Percentiles rank a stretch among this genome's conserved stretches.
Evolutionary conservation across 2,888 invertebrate species (phyloP).

Genomic region (Lasioglossum leucozonium): DNA sequence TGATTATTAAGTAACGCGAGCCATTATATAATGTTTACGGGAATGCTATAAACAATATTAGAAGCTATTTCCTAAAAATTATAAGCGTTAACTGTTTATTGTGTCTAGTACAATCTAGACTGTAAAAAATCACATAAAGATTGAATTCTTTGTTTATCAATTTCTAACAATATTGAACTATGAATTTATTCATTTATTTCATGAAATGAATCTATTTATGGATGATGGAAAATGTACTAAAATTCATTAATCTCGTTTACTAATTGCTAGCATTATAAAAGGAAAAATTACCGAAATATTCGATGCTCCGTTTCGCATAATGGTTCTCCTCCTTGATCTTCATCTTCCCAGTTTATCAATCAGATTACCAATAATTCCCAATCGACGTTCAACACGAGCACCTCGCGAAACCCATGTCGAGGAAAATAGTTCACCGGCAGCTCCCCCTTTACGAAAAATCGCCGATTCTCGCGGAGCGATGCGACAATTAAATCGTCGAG

Average conservation of each 20-base stretch:
- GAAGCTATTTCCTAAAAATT: not conserved
- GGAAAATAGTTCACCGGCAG: not conserved
- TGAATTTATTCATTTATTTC: too few species aligned
- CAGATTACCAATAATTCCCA: not conserved
- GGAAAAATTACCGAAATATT: slow-evolving; percentile 78
- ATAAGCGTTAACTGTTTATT: not conserved
- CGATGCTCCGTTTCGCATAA: slow-evolving; percentile 77
- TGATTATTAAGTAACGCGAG: too few species aligned
- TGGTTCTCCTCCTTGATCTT: slow-evolving; percentile 80
- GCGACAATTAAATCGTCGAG: not conserved
- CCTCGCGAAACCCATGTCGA: slow-evolving; percentile 13
- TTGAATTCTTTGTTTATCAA: not conserved
- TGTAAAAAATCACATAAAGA: not conserved
- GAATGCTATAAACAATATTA: not conserved
- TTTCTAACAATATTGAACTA: not conserved
- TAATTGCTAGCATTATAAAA: not conserved
- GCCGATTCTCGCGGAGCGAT: not conserved
- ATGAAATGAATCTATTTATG: not conserved
- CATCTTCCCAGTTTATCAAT: slow-evolving; percentile 69
- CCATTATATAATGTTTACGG: not conserved
- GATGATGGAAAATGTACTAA: not conserved
- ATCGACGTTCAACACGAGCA: slow-evolving; percentile 9
- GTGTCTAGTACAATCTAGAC: not conserved
- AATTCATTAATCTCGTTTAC: not conserved
- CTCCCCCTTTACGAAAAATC: not conserved